Conservation (phyloP, 53 echinoderm and acorn worm genomes). For the Paracentrotus lividus region DNA sequence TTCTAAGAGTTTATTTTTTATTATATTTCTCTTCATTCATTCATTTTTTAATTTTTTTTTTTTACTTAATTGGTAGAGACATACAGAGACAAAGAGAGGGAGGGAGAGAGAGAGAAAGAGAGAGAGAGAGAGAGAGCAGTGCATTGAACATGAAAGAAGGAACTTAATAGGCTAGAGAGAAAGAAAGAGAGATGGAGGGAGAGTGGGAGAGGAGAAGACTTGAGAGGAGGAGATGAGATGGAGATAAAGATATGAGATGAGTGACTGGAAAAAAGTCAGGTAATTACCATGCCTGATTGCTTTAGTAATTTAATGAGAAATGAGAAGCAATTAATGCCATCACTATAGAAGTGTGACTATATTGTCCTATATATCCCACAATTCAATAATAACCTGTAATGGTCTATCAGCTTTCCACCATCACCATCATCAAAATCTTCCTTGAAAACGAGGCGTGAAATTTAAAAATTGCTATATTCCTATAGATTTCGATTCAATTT, state of each 20-base stretch:
- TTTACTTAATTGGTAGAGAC: too few species aligned
- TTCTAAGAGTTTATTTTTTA: too few species aligned
- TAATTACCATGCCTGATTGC: slow-evolving; percentile 38
- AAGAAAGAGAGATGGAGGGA: background rate
- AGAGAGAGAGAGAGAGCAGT: background rate
- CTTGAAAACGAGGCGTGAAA: slow-evolving; percentile 21
- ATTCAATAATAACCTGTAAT: slow-evolving; percentile 26
- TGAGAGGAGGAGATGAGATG: background rate
- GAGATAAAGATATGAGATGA: too few species aligned
- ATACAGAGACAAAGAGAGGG: background rate
- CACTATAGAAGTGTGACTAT: slow-evolving; percentile 31
- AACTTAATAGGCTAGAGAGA: too few species aligned
- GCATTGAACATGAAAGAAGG: background rate
- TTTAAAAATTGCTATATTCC: slow-evolving; percentile 37
- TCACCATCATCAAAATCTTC: background rate
- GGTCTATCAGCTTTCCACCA: background rate
- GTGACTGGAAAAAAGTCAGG: slow-evolving; percentile 6
- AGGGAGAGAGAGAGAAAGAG: background rate
- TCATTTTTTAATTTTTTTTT: too few species aligned
- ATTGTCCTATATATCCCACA: slow-evolving; percentile 1
- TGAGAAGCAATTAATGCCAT: slow-evolving; percentile 34
- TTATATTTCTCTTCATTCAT: too few species aligned
- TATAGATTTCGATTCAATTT: background rate
- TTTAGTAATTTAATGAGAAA: slow-evolving; percentile 61
- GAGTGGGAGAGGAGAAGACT: background rate